Evolutionary conservation across 2,888 invertebrate species (phyloP).

Genomic region (Bugula neritina): DNA sequence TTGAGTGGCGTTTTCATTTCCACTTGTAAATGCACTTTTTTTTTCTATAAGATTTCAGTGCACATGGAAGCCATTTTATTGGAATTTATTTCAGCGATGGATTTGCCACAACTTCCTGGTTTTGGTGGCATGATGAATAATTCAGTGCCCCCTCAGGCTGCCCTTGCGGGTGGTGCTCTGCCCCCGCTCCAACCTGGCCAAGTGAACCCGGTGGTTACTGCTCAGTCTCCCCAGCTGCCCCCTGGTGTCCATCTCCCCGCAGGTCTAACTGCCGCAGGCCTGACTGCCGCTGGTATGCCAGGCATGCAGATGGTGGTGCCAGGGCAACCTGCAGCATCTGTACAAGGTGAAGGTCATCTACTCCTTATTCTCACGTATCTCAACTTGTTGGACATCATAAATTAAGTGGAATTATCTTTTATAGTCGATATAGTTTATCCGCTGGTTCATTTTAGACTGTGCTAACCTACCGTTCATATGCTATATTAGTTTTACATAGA

Average conservation of each 20-base stretch:
- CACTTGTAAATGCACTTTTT: no score
- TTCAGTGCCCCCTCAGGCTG: background rate
- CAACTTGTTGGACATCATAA: no score
- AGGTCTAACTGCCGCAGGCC: background rate
- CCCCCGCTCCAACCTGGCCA: background rate
- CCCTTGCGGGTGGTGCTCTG: background rate
- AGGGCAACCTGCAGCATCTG: constrained; percentile 1
- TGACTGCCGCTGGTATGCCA: background rate
- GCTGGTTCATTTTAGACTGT: no score
- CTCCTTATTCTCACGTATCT: no score
- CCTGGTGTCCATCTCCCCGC: background rate
- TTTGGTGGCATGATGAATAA: background rate
- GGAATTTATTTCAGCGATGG: no score
- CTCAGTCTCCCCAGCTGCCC: background rate
- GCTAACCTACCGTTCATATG: no score
- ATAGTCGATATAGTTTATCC: no score
- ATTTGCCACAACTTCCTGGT: constrained; percentile 1
- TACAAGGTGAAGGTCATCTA: constrained; percentile 12
- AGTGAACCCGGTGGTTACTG: background rate
- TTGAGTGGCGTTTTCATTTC: no score
- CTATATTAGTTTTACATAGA: no score
- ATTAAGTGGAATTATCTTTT: no score
- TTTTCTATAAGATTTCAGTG: no score
- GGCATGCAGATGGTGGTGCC: constrained; percentile 10
- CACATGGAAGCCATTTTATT: no score